Evolutionary conservation across 2,797 vertebrate species (phyloP), one percentile per base, ranked within the genome.

Genomic region (Notoglanidium macrostoma): DNA sequence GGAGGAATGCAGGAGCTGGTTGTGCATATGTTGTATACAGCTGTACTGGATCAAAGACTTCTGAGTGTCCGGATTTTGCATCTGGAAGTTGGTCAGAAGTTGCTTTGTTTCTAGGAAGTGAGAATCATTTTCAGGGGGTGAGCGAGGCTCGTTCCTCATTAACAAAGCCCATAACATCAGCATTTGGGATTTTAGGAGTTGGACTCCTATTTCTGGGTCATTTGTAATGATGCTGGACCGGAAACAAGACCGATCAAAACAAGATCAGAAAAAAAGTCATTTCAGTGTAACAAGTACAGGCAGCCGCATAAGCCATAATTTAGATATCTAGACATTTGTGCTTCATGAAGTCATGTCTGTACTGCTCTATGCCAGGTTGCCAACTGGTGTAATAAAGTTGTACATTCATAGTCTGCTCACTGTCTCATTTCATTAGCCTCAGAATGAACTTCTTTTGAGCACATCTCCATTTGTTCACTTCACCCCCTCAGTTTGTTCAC

Each of bases 11-110:
- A 11, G 84, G 73, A 88, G 32, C 70, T 85, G 87, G 77, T 84
- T 83, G 81, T 82, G 40, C 35, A 15, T 82, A 63, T 82, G 40
- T 65, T 19, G 49, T 67, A 44, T 65, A 89, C 90, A 91, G 88
- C 84, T 91, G 90, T 88, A 85, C 72, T 87, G 85, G 87, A 90
- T 89, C 89, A 90, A 90, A 90, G 84, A 32, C 35, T 84, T 87
- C 55, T 82, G 88, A 70, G 87, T 81, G 49, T 78, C 86, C 44
- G 79, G 49, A 86, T 79, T 85, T 82, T n/a, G 49, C 89, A 91
- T 91, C 87, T 91, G 89, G 88, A 90, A 90, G 65, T 89, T 85
- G 85, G 87, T 88, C 88, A 88, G 63, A 46, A 23, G 46, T 90
- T 78, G 85, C 72, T 90, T 59, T 73, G 21, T 15, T 67, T 83